Evolutionary conservation across 2,113 vertebrate genomes (phyloP).

Genomic region (Nothoprocta pentlandii): DNA sequence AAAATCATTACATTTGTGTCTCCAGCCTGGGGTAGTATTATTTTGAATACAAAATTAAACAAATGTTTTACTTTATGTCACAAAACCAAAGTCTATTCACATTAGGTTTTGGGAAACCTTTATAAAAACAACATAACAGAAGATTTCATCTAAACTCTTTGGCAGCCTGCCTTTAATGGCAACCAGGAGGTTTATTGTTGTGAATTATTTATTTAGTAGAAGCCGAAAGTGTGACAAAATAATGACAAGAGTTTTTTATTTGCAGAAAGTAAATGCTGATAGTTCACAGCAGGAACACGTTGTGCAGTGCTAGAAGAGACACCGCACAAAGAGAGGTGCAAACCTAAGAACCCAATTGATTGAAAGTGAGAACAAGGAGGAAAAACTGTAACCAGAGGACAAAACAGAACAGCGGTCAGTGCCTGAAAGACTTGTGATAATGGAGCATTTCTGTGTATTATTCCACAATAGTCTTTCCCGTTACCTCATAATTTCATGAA

Average conservation of each 20-base stretch:
- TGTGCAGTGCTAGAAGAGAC: background rate
- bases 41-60: conserved; percentile 34
- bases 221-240: conserved; percentile 67
- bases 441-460: background rate
- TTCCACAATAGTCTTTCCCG: background rate
- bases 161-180: conserved; percentile 55
- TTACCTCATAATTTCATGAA: background rate
- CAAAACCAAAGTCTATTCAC: conserved; percentile 35
- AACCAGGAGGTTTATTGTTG: conserved; percentile 57
- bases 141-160: conserved; percentile 53
- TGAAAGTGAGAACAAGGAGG: background rate
- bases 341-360: background rate
- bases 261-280: conserved; percentile 24
- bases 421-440: background rate
- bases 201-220: conserved; percentile 53
- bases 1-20: background rate
- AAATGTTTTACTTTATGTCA: conserved; percentile 54
- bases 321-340: background rate
- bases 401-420: background rate
- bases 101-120: conserved; percentile 32
- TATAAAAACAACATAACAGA: conserved; percentile 39
- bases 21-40: conserved; percentile 20
- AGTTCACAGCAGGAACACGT: background rate
- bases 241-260: conserved; percentile 18
- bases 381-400: background rate